Base-by-base conservation (phyloP, 2,797 vertebrate species). In the Buphagus erythrorhynchus region DNA sequence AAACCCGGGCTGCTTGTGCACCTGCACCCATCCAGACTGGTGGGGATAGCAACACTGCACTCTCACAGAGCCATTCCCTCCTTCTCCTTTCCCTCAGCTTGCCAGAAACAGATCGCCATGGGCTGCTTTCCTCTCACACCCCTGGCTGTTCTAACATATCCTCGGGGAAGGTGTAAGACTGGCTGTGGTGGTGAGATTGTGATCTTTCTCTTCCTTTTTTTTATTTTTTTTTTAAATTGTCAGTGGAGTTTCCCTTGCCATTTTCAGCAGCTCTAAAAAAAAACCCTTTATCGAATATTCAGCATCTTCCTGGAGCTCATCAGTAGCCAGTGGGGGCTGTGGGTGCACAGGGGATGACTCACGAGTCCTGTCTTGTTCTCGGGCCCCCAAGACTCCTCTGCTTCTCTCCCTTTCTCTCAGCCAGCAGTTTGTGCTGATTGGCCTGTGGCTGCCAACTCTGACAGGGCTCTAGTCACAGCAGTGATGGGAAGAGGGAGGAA, bases 231-330 rank as follows among this genome's bases (percentile, higher is more conserved):
- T 55, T 8, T 4, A 24, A 73, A 67, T 90, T 80, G 86, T 45
- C 76, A 73, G 81, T 80, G 90, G 90, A 93, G 84, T 96, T 97
- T 94, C 93, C 93, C 93, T 66, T 95, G 59, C 87, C 69, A 36
- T 95, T 96, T 96, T 93, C 72, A 91, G 87, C 55, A 66, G 52
- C n/a, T 86, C 79, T 91, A 90, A 90, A 95, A 91, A 93, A 88
- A 43, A 0, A 2, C 38, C 38, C 72, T 88, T 86, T 46, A 55
- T 65, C 1, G 48, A 95, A 93, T 95, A 93, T 92, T 95, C 92
- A 93, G 62, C 79, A 75, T 87, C 84, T 86, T 93, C 78, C 57
- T 2, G 4, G 74, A 88, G 77, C 7, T 12, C 0, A 0, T 73
- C 0, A 13, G 85, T 90, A 95, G 87, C 86, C 86, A 49, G 84